Percentiles rank a stretch among this genome's conserved stretches.
Conservation (phyloP, 2,113 vertebrate species). For the Podilymbus podiceps region DNA sequence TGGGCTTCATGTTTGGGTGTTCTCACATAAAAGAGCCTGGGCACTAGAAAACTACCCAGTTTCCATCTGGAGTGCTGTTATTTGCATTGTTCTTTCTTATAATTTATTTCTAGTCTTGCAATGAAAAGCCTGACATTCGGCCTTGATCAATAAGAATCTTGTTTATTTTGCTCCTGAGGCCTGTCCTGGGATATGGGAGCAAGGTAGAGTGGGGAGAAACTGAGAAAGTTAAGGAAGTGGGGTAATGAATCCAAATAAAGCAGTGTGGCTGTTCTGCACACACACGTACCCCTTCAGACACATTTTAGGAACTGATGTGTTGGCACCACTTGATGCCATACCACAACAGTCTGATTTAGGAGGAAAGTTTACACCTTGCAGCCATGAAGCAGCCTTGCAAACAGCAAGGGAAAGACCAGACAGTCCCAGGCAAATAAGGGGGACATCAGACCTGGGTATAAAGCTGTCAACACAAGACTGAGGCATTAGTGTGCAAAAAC, state of each 20-base stretch:
- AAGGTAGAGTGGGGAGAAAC: not conserved
- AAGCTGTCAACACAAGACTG: not conserved
- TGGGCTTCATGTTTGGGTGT: not conserved
- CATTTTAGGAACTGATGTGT: not conserved
- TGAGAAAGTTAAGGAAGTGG: not conserved
- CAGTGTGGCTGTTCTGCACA: not conserved
- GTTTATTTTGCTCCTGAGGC: not conserved
- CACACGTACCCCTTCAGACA: rapidly evolving
- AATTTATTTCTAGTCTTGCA: not conserved
- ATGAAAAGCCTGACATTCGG: not conserved
- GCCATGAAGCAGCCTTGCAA: not conserved
- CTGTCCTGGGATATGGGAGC: not conserved
- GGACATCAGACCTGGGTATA: not conserved
- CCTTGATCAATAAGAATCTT: not conserved
- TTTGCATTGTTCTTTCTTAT: not conserved
- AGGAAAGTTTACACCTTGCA: not conserved
- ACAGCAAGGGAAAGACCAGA: not conserved
- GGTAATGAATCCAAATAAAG: not conserved
- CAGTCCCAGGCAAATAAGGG: not conserved
- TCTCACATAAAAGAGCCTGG: not conserved
- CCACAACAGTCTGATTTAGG: not conserved
- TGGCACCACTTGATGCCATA: not conserved
- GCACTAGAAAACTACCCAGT: not conserved
- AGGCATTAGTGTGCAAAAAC: not conserved
- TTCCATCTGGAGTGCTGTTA: not conserved